Percentiles rank a stretch among this genome's conserved stretches.
Conservation (phyloP, 2,113 vertebrate species). For the Gymnogyps californianus region DNA sequence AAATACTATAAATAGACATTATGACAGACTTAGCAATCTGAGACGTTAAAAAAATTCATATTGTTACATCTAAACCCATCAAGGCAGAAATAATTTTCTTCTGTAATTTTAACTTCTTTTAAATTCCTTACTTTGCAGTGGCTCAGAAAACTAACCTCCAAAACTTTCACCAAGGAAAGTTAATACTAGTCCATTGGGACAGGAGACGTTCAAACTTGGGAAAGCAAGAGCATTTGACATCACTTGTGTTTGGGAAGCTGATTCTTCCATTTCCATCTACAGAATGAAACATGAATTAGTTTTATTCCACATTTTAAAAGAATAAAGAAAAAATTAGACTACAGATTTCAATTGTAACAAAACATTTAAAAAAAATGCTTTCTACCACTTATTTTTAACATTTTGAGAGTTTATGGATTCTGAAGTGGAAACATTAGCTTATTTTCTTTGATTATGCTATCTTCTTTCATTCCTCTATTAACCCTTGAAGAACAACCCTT, state of each 20-base stretch:
- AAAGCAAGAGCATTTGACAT: constrained; percentile 40
- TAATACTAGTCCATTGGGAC: constrained; percentile 85
- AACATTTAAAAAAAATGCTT: background rate
- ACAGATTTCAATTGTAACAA: background rate
- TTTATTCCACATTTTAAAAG: background rate
- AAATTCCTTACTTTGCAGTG: background rate
- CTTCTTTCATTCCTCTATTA: background rate
- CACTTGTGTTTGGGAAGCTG: background rate
- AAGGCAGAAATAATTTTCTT: background rate
- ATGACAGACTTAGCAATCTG: background rate
- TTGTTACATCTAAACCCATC: background rate
- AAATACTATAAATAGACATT: background rate
- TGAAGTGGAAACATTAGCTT: background rate
- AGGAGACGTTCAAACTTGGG: constrained; percentile 78
- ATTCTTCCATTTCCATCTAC: constrained; percentile 58
- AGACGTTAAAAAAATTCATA: background rate
- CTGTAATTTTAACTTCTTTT: background rate
- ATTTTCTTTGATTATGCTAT: background rate
- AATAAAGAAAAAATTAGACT: background rate
- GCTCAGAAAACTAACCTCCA: constrained; percentile 66
- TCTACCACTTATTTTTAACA: background rate
- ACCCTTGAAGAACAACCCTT: background rate
- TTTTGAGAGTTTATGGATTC: background rate
- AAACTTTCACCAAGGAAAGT: constrained; percentile 74
- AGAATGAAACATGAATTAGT: background rate